Conservation (phyloP, 2,888 invertebrate genomes). For the Macaria liturata region DNA sequence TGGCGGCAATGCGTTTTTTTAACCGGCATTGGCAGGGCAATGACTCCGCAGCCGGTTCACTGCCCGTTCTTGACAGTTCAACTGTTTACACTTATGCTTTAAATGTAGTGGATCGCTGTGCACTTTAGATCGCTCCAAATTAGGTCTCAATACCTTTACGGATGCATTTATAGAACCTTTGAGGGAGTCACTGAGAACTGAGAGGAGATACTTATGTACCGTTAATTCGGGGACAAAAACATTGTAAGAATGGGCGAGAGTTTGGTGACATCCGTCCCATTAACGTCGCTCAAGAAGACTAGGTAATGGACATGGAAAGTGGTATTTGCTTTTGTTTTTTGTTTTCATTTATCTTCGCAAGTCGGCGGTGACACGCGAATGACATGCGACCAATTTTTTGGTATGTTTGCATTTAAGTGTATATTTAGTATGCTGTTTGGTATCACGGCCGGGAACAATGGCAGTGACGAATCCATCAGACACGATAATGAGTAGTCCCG, state of each 20-base stretch:
- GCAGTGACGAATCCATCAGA: constrained; percentile 73
- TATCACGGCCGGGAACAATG: constrained; percentile 68
- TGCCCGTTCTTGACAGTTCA: constrained; percentile 83
- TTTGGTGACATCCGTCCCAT: constrained; percentile 22
- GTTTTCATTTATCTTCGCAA: constrained; percentile 12
- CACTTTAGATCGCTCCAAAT: constrained; percentile 49
- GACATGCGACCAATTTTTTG: constrained; percentile 17
- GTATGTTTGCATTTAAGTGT: background rate
- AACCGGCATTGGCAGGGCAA: constrained; percentile 77
- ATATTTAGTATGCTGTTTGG: constrained; percentile 41
- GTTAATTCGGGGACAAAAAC: constrained; percentile 27
- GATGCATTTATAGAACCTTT: constrained; percentile 19
- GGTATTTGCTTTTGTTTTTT: constrained; percentile 12
- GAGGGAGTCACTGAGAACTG: constrained; percentile 20
- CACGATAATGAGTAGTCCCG: constrained; percentile 78
- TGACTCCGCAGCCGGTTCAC: constrained; percentile 77
- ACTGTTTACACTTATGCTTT: constrained; percentile 73
- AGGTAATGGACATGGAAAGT: constrained; percentile 25
- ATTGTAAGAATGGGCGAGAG: constrained; percentile 10
- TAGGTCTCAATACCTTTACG: constrained; percentile 24
- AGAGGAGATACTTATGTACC: constrained; percentile 5
- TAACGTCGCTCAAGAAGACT: constrained; percentile 29
- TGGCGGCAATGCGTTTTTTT: constrained; percentile 77
- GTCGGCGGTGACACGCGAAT: constrained; percentile 3
- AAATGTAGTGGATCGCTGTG: constrained; percentile 68